Conservation (phyloP, 2,113 vertebrate species). For the Calcarius ornatus region DNA sequence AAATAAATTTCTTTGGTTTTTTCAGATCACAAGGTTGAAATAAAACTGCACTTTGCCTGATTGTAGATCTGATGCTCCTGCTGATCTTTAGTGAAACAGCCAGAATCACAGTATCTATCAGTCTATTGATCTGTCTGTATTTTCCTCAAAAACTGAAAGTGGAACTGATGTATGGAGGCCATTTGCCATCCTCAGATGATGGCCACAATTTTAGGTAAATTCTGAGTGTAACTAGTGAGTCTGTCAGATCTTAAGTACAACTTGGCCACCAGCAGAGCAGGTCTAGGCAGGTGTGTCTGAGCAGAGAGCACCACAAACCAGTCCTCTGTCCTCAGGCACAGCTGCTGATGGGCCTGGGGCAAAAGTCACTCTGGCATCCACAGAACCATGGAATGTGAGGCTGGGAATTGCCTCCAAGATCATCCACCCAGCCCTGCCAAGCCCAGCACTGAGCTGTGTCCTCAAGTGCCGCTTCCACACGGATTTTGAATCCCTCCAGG, state of each 20-base stretch:
- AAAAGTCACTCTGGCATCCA: rapidly evolving
- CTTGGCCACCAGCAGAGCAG: rapidly evolving
- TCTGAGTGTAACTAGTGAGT: not conserved
- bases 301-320: not conserved
- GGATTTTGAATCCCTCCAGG: not conserved
- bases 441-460: not conserved
- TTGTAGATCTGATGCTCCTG: not conserved
- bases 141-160: not conserved
- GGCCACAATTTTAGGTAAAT: not conserved
- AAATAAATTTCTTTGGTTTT: not conserved
- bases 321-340: not conserved
- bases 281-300: not conserved
- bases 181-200: not conserved
- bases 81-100: not conserved
- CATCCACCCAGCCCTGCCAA: not conserved
- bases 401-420: not conserved
- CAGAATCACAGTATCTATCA: not conserved
- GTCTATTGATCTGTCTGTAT: not conserved
- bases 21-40: not conserved
- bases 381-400: not conserved
- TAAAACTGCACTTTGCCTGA: not conserved
- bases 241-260: not conserved
- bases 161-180: not conserved
- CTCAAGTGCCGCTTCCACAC: not conserved
- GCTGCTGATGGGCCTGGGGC: not conserved